Evolutionary conservation across 2,113 vertebrate species (phyloP).

Genomic region (Grallaria varia): DNA sequence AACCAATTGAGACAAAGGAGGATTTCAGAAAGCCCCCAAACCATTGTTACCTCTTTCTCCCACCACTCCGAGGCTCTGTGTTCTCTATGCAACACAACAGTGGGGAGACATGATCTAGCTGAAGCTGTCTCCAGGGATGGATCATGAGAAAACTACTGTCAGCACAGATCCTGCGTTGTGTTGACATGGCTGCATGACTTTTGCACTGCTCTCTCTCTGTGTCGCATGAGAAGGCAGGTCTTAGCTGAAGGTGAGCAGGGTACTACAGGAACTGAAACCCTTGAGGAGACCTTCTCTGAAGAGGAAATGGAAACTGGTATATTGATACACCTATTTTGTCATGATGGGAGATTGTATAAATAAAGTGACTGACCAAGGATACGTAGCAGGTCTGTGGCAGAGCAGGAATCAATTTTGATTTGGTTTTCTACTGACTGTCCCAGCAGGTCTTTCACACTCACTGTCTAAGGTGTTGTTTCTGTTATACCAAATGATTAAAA

Average conservation of each 20-base stretch:
- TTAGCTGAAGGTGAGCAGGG: not conserved
- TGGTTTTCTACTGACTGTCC: not conserved
- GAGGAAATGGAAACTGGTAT: not conserved
- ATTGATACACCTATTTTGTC: not conserved
- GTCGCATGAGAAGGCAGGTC: not conserved
- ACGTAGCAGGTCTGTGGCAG: not conserved
- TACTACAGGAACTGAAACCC: not conserved
- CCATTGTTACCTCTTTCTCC: not conserved
- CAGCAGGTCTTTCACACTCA: not conserved
- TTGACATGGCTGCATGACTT: not conserved
- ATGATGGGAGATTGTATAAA: rapidly evolving
- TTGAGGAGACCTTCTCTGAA: not conserved
- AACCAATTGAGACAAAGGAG: not conserved
- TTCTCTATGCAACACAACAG: not conserved
- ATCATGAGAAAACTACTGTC: not conserved
- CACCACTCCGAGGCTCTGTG: not conserved
- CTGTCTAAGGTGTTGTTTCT: not conserved
- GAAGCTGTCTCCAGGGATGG: not conserved
- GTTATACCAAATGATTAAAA: not conserved
- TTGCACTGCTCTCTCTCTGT: not conserved
- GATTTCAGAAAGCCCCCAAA: not conserved
- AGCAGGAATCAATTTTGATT: not conserved
- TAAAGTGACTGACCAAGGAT: not conserved
- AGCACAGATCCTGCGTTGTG: not conserved
- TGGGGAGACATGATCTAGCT: not conserved